These are phyloP conservation scores for Caenorhabditis briggsae DNA, from an alignment of 1,140 invertebrate genomes.

Conservation along the genomic window DNA sequence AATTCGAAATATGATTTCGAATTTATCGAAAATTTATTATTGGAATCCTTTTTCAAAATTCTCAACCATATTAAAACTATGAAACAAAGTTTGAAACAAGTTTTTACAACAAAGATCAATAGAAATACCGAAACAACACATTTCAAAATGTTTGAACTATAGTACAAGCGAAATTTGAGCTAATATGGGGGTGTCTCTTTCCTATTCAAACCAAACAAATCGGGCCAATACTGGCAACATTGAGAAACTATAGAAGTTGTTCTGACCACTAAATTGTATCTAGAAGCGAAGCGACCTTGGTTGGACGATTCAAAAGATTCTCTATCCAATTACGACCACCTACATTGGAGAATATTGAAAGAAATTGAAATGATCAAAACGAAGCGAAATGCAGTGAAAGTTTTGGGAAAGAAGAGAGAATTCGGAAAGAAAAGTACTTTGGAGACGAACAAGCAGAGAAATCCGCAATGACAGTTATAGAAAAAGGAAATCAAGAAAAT, in stretches of 20 bases:
- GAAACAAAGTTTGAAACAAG: background rate
- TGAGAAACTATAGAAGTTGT: conserved; percentile 3
- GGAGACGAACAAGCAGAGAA: background rate
- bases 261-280: conserved; percentile 34
- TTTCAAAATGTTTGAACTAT: conserved; percentile 1
- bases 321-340: conserved; percentile 49
- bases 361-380: background rate
- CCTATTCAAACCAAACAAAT: background rate
- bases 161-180: conserved; percentile 37
- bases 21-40: too few species aligned
- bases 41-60: background rate
- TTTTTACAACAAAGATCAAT: conserved; percentile 29
- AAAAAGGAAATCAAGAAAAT: background rate
- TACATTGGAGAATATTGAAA: background rate
- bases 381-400: background rate
- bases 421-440: background rate
- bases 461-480: background rate
- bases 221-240: background rate
- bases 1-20: too few species aligned
- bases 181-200: background rate
- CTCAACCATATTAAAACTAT: background rate
- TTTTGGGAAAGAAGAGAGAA: background rate
- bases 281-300: conserved; percentile 27
- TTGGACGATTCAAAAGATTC: background rate
- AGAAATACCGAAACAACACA: background rate